Evolutionary conservation across 2,797 vertebrate genomes (phyloP).

Genomic region (Luscinia megarhynchos): DNA sequence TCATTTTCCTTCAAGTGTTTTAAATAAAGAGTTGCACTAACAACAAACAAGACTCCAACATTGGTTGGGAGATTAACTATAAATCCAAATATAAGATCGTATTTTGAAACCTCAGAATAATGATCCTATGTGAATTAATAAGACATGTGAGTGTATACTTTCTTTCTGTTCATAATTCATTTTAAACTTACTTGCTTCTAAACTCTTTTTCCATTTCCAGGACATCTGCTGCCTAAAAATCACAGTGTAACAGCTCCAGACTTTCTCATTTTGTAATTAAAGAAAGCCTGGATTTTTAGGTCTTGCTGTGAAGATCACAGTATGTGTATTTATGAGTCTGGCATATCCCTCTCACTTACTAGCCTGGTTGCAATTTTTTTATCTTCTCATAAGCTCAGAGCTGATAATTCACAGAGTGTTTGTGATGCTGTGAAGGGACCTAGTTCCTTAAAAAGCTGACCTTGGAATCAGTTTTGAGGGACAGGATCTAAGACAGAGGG

Average conservation of each 20-base stretch:
- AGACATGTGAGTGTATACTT: not conserved
- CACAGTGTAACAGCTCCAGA: conserved; percentile 47
- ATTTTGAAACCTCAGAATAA: not conserved
- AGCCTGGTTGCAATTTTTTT: conserved; percentile 5
- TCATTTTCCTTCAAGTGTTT: not conserved
- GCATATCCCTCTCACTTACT: conserved; percentile 21
- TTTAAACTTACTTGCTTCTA: conserved; percentile 18
- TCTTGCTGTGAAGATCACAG: conserved; percentile 67
- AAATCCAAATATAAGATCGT: not conserved
- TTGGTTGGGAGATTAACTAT: not conserved
- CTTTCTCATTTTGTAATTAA: conserved; percentile 60
- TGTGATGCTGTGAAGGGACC: conserved; percentile 57
- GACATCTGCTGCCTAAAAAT: conserved; percentile 52
- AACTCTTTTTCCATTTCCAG: conserved; percentile 25
- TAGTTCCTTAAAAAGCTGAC: conserved; percentile 50
- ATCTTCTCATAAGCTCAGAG: conserved; percentile 19
- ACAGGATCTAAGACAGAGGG: not conserved
- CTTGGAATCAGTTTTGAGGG: conserved; percentile 28
- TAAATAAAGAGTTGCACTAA: not conserved
- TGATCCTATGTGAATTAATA: not conserved
- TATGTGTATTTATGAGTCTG: conserved; percentile 55
- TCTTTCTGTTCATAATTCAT: not conserved
- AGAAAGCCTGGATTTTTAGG: conserved; percentile 20
- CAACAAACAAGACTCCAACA: not conserved
- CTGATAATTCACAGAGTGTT: conserved; percentile 27